These are phyloP conservation scores for Chrysolina oricalcia DNA, from an alignment of 2,888 invertebrate species.

Conservation along the genomic window DNA sequence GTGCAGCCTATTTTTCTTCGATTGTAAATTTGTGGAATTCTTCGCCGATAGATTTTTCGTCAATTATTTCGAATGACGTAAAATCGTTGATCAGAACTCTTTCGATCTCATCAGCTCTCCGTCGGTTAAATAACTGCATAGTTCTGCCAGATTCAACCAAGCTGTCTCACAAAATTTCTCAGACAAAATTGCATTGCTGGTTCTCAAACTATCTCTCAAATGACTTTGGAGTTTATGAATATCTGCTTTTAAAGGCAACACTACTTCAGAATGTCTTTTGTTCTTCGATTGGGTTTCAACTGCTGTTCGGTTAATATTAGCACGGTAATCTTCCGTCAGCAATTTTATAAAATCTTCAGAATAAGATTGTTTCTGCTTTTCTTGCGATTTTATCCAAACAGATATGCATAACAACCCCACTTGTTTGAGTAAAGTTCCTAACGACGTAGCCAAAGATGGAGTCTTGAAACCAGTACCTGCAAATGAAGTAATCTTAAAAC, in stretches of 20 bases:
- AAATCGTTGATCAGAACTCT: conserved; percentile 28
- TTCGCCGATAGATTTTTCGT: conserved; percentile 29
- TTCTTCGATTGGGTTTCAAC: conserved; percentile 24
- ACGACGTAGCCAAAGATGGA: conserved; percentile 30
- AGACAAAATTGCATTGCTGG: conserved; percentile 26
- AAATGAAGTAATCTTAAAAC: conserved; percentile 27
- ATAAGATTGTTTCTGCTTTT: conserved; percentile 27
- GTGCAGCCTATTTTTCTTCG: conserved; percentile 26
- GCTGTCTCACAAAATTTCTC: conserved; percentile 29
- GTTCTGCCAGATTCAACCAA: conserved; percentile 30
- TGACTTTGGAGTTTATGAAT: conserved; percentile 27
- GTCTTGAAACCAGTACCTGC: conserved; percentile 30
- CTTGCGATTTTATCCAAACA: conserved; percentile 27
- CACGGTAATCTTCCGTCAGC: conserved; percentile 25
- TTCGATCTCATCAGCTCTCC: conserved; percentile 34
- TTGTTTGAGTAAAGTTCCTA: conserved; percentile 32
- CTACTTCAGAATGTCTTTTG: conserved; percentile 30
- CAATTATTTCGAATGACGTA: conserved; percentile 19
- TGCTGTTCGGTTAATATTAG: conserved; percentile 30
- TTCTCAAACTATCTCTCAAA: conserved; percentile 29
- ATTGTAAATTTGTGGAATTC: conserved; percentile 22
- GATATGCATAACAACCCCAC: conserved; percentile 33
- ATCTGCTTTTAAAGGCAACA: conserved; percentile 17
- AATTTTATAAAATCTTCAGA: conserved; percentile 29
- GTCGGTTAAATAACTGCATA: conserved; percentile 32